Conservation (phyloP, 2,797 vertebrate species). For the Microctenopoma stevenorrisi region DNA sequence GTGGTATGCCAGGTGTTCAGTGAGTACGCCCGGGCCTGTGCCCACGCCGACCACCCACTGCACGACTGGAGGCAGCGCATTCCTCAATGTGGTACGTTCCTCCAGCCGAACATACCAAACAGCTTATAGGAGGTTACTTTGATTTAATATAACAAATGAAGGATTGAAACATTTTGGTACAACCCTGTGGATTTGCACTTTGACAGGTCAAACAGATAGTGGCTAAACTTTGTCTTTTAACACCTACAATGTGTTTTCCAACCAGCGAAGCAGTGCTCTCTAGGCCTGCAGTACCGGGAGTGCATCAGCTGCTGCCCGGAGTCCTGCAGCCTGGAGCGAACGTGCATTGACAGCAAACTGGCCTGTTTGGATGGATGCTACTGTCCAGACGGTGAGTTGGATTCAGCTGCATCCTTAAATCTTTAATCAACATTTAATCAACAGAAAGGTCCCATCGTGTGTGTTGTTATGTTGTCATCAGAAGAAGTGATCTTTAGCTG, state of each 20-base stretch:
- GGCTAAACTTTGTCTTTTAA: neutral
- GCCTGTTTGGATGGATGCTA: slow-evolving; percentile 96
- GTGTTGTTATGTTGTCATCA: neutral
- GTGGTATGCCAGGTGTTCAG: slow-evolving; percentile 92
- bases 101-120: no score
- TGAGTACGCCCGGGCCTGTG: slow-evolving; percentile 93
- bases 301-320: slow-evolving; percentile 94
- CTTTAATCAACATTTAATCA: no score
- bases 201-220: no score
- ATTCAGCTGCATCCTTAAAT: no score
- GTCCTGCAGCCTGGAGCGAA: slow-evolving; percentile 86
- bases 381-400: slow-evolving; percentile 88
- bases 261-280: slow-evolving; percentile 81
- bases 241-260: slow-evolving; percentile 26
- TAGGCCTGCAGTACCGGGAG: slow-evolving; percentile 87
- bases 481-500: neutral
- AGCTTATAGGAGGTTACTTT: no score
- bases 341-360: slow-evolving; percentile 93
- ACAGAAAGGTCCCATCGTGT: neutral
- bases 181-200: no score
- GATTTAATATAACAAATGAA: no score
- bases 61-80: slow-evolving; percentile 89
- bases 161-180: no score
- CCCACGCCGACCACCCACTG: slow-evolving; percentile 91
- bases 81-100: slow-evolving; percentile 88